Conservation (phyloP, 2,888 invertebrate genomes). For the Drosophila stalkeri region DNA sequence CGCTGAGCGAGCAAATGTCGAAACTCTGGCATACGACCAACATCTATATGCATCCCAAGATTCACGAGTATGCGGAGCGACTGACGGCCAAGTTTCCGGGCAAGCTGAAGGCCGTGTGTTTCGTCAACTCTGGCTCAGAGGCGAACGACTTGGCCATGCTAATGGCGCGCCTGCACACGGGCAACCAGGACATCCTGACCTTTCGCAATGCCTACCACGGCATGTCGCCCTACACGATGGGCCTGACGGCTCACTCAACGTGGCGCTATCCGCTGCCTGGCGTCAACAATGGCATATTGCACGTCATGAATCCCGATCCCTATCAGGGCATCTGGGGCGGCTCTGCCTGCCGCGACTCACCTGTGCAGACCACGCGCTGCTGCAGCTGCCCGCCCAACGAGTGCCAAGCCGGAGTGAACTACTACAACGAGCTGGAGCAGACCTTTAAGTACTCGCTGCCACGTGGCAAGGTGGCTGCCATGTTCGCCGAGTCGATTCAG, state of each 20-base stretch:
- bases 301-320: slow-evolving; percentile 97
- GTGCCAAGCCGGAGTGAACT: slow-evolving; percentile 92
- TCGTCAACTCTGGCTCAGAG: slow-evolving; percentile 98
- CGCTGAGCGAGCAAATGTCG: slow-evolving; percentile 91
- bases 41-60: slow-evolving; percentile 94
- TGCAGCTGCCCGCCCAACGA: slow-evolving; percentile 89
- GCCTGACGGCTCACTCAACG: slow-evolving; percentile 91
- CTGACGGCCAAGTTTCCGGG: slow-evolving; percentile 93
- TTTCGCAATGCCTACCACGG: slow-evolving; percentile 97
- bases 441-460: slow-evolving; percentile 92
- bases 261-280: slow-evolving; percentile 92
- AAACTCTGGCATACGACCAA: slow-evolving; percentile 96
- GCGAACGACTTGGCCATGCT: slow-evolving; percentile 97
- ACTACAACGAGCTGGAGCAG: slow-evolving; percentile 90
- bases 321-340: slow-evolving; percentile 97
- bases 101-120: slow-evolving; percentile 94
- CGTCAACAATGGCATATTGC: slow-evolving; percentile 90
- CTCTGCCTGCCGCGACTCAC: slow-evolving; percentile 93
- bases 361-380: slow-evolving; percentile 89
- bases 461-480: slow-evolving; percentile 92
- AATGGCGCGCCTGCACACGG: slow-evolving; percentile 94
- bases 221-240: slow-evolving; percentile 93
- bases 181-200: slow-evolving; percentile 93
- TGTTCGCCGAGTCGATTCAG: slow-evolving; percentile 98
- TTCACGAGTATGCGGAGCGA: slow-evolving; percentile 95